phyloP scores from a whole-genome alignment of 2,113 vertebrate genomes.

The rat (Rattus norvegicus) region GRCr8 NC_086026.1:65344001-65344500 shows the following conservation, averaged over 20 bases:
- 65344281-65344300: slow-evolving; percentile 44
- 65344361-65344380: slow-evolving; percentile 43
- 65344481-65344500: not conserved
- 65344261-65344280: slow-evolving; percentile 35
- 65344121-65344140: too few relatives aligned
- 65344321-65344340: not conserved
- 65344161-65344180: too few relatives aligned
- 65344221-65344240: too few relatives aligned
- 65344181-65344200: too few relatives aligned
- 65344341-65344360: slow-evolving; percentile 33
- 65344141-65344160: too few relatives aligned
- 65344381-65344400: slow-evolving; percentile 48
- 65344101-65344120: too few relatives aligned
- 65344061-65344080: too few relatives aligned
- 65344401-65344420: slow-evolving; percentile 36
- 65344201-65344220: too few relatives aligned
- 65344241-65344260: slow-evolving; percentile 33
- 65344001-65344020: too few relatives aligned
- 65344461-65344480: not conserved
- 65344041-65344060: too few relatives aligned
- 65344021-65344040: too few relatives aligned
- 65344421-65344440: not conserved
- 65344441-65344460: not conserved
- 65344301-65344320: not conserved
- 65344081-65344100: too few relatives aligned